Percentiles rank a stretch among this genome's conserved stretches.
Evolutionary conservation across 2,113 vertebrate species (phyloP).

Genomic region (Podiceps cristatus): DNA sequence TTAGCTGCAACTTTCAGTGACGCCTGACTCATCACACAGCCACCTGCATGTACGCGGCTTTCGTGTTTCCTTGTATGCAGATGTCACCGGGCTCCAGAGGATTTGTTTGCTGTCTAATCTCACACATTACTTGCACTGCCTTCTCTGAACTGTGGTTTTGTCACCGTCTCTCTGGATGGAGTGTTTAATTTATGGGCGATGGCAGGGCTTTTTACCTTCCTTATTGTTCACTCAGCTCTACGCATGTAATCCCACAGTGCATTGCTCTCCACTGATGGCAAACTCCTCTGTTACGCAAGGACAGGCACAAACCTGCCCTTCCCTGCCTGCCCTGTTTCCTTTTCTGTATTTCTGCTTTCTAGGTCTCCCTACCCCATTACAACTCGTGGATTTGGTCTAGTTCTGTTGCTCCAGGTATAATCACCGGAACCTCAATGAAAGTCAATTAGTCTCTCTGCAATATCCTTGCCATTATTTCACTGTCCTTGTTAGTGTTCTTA

Average conservation of each 20-base stretch:
- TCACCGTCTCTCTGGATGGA: fast-evolving
- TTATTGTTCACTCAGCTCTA: background rate
- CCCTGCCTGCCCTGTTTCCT: background rate
- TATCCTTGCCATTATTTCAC: background rate
- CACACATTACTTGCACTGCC: fast-evolving
- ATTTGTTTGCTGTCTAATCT: background rate
- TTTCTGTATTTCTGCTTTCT: constrained; percentile 39
- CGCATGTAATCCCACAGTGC: background rate
- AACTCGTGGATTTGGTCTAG: background rate
- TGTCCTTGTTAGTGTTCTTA: background rate
- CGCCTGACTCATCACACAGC: fast-evolving
- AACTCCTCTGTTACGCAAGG: fast-evolving
- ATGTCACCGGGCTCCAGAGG: fast-evolving
- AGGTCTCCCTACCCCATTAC: background rate
- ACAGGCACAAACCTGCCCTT: background rate
- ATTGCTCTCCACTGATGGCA: fast-evolving
- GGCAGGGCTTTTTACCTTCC: background rate
- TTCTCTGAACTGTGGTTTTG: background rate
- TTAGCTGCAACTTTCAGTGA: background rate
- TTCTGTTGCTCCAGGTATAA: background rate
- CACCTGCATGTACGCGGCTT: background rate
- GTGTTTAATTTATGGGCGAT: background rate
- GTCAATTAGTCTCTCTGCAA: background rate
- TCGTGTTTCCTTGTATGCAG: background rate
- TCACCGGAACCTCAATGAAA: background rate